Percentiles rank a stretch among this genome's conserved stretches.
These are phyloP conservation scores for Petrocephalus zakoni DNA, from an alignment of 2,113 vertebrate genomes.

Conservation along the genomic window DNA sequence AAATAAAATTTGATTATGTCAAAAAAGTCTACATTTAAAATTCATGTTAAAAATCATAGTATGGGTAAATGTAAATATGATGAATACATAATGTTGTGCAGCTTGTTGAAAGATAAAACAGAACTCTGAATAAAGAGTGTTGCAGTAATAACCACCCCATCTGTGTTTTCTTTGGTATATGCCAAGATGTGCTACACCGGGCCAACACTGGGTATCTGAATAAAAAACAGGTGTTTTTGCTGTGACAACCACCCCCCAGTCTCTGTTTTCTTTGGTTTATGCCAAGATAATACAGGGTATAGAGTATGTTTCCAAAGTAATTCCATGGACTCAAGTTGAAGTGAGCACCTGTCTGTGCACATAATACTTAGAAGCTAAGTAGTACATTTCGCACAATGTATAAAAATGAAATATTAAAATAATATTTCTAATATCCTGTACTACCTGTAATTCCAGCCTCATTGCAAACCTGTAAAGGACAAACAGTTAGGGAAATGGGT, in stretches of 20 bases:
- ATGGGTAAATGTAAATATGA: not conserved
- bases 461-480: not conserved
- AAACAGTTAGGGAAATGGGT: not conserved
- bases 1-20: not conserved
- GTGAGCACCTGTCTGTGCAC: not conserved
- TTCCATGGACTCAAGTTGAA: not conserved
- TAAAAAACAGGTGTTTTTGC: too few relatives aligned
- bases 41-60: not conserved
- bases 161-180: not conserved
- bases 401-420: not conserved
- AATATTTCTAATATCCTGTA: not conserved
- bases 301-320: not conserved
- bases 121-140: not conserved
- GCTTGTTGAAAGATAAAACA: not conserved
- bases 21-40: not conserved
- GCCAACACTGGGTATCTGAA: not conserved
- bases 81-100: not conserved
- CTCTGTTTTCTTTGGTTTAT: too few relatives aligned
- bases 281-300: too few relatives aligned
- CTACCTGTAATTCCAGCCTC: not conserved
- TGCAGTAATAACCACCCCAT: not conserved
- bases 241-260: too few relatives aligned
- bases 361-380: not conserved
- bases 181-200: not conserved
- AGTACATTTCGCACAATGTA: not conserved